Percentiles rank a stretch among this genome's conserved stretches.
Evolutionary conservation across 2,797 vertebrate species (phyloP).

Genomic region (Acrossocheilus fasciatus): DNA sequence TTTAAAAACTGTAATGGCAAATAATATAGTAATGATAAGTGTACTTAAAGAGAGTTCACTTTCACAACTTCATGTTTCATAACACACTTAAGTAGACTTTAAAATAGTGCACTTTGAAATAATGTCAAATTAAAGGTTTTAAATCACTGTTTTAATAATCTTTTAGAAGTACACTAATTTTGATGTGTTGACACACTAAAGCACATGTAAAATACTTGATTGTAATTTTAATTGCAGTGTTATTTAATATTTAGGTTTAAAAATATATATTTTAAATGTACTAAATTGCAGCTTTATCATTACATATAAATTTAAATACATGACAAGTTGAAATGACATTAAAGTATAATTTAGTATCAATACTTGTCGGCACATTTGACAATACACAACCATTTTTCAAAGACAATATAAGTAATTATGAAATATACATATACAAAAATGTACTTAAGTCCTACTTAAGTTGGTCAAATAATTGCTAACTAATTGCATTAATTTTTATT

Average conservation of each 20-base stretch:
- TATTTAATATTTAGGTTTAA: too few relatives aligned
- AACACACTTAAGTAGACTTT: background rate
- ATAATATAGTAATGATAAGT: background rate
- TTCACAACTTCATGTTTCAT: too few relatives aligned
- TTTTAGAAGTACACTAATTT: too few relatives aligned
- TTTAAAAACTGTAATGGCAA: background rate
- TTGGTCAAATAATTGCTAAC: background rate
- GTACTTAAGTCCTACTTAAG: background rate
- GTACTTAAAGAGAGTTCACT: background rate
- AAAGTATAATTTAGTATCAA: background rate
- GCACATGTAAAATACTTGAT: too few relatives aligned
- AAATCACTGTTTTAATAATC: too few relatives aligned
- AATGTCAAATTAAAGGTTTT: background rate
- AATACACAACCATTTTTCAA: background rate
- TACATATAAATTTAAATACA: too few relatives aligned
- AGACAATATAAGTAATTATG: background rate
- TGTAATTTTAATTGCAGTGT: too few relatives aligned
- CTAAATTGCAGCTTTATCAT: too few relatives aligned
- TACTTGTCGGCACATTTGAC: background rate
- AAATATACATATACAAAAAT: background rate
- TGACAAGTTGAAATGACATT: too few relatives aligned
- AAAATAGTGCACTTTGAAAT: background rate
- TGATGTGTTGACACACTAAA: too few relatives aligned
- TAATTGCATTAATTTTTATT: background rate
- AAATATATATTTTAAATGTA: too few relatives aligned